Evolutionary conservation across 2,797 vertebrate species (phyloP), one percentile per base, ranked within the genome.

Genomic region (Bradypodion pumilum): DNA sequence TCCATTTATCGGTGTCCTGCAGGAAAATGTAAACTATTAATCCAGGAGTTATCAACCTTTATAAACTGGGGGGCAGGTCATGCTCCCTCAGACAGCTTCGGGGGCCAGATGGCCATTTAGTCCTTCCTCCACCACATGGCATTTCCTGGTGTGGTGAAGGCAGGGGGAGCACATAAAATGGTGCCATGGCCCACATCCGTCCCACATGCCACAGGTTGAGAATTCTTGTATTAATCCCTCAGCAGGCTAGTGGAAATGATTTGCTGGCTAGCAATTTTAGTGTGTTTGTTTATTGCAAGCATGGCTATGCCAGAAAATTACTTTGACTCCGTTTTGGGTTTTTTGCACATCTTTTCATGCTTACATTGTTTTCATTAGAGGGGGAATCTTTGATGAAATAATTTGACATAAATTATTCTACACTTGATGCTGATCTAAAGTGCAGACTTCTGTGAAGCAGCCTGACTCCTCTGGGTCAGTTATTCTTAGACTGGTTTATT

Each of bases 401-500:
- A 85, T 1, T 37, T 0, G 0, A 62, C 44, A 88, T 73, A 74
- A 84, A 46, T 23, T 94, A 85, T 89, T 93, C 89, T 91, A 91
- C 89, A 91, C 87, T 89, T 80, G 84, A 87, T 90, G 78, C 89
- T 89, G 91, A 93, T 91, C 81, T 90, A 86, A 94, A 92, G 85
- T 87, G 89, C 88, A 83, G 87, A 84, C 68, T 90, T 91, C 87
- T 88, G 70, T 91, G 89, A 89, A 94, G 94, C 97, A 96, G 89
- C 90, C 94, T 93, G 96, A 96, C 96, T 97, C 97, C 98, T 97
- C 96, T 97, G 97, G 99, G 98, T 98, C 98, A 98, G 98, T 98
- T 99, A 99, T 99, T 99, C 98, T 99, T 99, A 98, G 98, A 94
- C 94, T 94, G 91, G 97, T 97, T 85, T 99, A 99, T 99, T 99